Conservation (phyloP, 2,113 vertebrate genomes). For the Neolamprologus devosi region DNA sequence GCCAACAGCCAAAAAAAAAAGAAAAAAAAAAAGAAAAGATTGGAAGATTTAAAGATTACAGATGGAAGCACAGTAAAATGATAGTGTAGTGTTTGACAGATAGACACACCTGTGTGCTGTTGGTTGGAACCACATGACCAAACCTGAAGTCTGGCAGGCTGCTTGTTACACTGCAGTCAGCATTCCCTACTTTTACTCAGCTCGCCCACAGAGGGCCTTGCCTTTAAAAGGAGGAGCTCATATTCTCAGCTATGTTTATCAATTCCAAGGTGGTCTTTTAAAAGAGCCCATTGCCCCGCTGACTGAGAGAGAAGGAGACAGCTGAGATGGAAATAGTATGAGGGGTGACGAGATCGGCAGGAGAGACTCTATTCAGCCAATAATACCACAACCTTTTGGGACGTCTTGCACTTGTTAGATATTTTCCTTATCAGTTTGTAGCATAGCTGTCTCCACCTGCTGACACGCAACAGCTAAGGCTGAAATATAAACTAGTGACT, state of each 20-base stretch:
- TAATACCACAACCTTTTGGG: slow-evolving; percentile 33
- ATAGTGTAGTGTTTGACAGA: background rate
- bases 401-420: slow-evolving; percentile 3
- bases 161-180: slow-evolving; percentile 63
- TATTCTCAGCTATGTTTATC: slow-evolving; percentile 72
- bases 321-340: slow-evolving; percentile 57
- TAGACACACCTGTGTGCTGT: background rate
- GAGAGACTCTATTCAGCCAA: slow-evolving; percentile 23
- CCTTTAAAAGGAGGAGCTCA: slow-evolving; percentile 73
- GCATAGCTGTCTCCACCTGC: slow-evolving; percentile 26
- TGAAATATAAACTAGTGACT: background rate
- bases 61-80: background rate
- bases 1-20: background rate
- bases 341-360: slow-evolving; percentile 8
- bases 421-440: background rate
- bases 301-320: slow-evolving; percentile 31
- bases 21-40: rapidly evolving
- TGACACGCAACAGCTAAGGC: background rate
- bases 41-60: background rate
- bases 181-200: slow-evolving; percentile 55
- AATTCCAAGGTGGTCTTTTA: slow-evolving; percentile 69
- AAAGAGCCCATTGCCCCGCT: slow-evolving; percentile 26
- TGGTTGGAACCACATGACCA: background rate
- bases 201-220: slow-evolving; percentile 36
- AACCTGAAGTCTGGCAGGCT: background rate